Conservation (phyloP, 1,140 invertebrate species). For the Ceratosolen fusciceps region DNA sequence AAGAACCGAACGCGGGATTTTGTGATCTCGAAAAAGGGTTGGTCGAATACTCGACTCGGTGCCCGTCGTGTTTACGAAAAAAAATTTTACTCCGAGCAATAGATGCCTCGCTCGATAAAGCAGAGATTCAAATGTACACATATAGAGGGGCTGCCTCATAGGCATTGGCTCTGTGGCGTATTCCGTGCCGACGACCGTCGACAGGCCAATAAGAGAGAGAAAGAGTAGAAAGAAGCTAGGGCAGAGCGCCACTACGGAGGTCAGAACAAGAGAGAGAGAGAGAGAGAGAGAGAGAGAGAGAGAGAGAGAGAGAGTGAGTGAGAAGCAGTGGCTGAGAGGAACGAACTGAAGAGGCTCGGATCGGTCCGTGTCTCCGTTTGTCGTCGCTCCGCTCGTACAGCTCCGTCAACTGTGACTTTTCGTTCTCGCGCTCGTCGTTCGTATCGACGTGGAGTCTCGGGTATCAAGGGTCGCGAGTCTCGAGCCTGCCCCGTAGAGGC, state of each 20-base stretch:
- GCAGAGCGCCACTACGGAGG: too few species aligned
- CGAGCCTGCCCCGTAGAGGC: background rate
- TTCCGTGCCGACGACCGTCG: conserved; percentile 3
- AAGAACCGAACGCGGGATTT: background rate
- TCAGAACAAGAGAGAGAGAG: background rate
- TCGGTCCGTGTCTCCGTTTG: conserved; percentile 26
- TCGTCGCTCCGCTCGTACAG: conserved; percentile 2
- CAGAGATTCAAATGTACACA: background rate
- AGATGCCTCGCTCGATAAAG: conserved; percentile 28
- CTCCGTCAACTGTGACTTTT: background rate
- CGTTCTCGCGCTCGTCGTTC: background rate
- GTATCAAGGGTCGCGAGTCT: background rate
- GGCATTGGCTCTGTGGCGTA: background rate
- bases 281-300: conserved; percentile 1
- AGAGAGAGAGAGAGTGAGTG: conserved; percentile 14
- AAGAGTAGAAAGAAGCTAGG: background rate
- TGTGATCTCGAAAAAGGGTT: background rate
- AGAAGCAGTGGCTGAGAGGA: conserved; percentile 37
- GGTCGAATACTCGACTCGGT: background rate
- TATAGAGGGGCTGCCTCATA: background rate
- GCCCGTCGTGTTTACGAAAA: background rate
- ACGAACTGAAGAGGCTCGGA: conserved; percentile 41
- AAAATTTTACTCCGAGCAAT: background rate
- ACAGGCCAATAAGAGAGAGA: background rate
- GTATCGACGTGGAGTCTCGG: background rate